These are phyloP conservation scores for Leptopilina clavipes DNA, from an alignment of 1,140 invertebrate species.

Conservation along the genomic window DNA sequence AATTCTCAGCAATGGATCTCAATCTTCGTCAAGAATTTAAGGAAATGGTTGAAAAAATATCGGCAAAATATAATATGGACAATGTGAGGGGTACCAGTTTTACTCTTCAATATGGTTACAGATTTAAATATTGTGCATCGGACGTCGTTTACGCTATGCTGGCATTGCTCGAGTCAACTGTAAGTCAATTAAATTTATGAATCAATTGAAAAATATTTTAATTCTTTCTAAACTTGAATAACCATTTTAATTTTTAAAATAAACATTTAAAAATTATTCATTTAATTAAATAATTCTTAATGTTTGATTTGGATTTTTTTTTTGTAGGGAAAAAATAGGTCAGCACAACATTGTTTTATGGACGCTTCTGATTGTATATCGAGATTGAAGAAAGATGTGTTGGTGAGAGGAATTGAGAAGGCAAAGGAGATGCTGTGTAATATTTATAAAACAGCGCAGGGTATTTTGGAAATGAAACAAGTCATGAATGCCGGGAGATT, in stretches of 20 bases:
- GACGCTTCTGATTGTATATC: slow-evolving; percentile 84
- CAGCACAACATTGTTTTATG: slow-evolving; percentile 82
- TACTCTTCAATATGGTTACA: slow-evolving; percentile 87
- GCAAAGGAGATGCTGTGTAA: slow-evolving; percentile 84
- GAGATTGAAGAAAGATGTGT: slow-evolving; percentile 77
- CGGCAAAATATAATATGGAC: slow-evolving; percentile 87
- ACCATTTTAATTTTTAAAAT: too few species aligned
- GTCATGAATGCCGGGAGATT: slow-evolving; percentile 92
- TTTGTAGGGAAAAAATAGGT: slow-evolving; percentile 74
- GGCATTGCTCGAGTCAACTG: slow-evolving; percentile 86
- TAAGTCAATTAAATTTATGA: slow-evolving; percentile 72
- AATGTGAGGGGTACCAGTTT: slow-evolving; percentile 86
- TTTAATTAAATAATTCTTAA: too few species aligned
- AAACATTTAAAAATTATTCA: too few species aligned
- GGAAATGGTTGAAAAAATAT: slow-evolving; percentile 83
- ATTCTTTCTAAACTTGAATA: too few species aligned
- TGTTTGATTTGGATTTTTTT: too few species aligned
- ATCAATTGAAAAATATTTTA: too few species aligned
- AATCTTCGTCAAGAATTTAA: slow-evolving; percentile 86
- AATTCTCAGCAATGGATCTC: slow-evolving; percentile 92
- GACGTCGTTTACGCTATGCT: slow-evolving; percentile 89
- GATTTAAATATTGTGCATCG: slow-evolving; percentile 85
- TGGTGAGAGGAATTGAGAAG: slow-evolving; percentile 83
- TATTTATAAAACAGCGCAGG: slow-evolving; percentile 88
- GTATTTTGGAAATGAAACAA: slow-evolving; percentile 86